Conservation (phyloP, 2,888 invertebrate species). For the Adelphocoris suturalis region DNA sequence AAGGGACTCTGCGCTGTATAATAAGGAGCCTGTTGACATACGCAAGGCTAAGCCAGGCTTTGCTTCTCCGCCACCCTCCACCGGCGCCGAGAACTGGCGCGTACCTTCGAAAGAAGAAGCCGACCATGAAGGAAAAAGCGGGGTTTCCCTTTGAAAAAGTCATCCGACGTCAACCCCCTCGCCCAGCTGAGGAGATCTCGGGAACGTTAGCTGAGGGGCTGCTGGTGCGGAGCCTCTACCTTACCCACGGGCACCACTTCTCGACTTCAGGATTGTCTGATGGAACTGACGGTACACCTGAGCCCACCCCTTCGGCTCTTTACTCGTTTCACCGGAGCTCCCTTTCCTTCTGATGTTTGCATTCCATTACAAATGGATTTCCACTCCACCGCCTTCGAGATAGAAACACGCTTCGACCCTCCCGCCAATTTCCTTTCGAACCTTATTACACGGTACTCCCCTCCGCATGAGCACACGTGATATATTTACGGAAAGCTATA, state of each 20-base stretch:
- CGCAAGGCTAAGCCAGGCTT: slow-evolving; percentile 19
- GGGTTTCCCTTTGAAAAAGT: not conserved
- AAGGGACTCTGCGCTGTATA: not conserved
- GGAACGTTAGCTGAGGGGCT: not conserved
- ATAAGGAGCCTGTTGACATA: slow-evolving; percentile 36
- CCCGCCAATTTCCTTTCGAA: slow-evolving; percentile 62
- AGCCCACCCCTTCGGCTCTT: not conserved
- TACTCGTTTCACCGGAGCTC: slow-evolving; percentile 25
- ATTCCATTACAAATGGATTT: slow-evolving; percentile 71
- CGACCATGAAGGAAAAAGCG: slow-evolving; percentile 1
- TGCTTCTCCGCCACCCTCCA: not conserved
- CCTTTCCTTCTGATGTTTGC: slow-evolving; percentile 63
- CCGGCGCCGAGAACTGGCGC: not conserved
- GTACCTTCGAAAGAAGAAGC: not conserved
- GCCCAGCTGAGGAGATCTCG: not conserved
- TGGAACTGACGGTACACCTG: slow-evolving; percentile 56
- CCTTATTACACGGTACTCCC: slow-evolving; percentile 50
- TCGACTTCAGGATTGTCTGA: slow-evolving; percentile 51
- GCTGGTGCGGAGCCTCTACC: not conserved
- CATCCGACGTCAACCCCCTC: not conserved
- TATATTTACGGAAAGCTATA: slow-evolving; percentile 53
- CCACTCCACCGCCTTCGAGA: slow-evolving; percentile 59
- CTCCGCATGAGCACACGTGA: slow-evolving; percentile 43
- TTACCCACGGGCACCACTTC: not conserved
- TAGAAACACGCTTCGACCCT: slow-evolving; percentile 64